Evolutionary conservation across 2,113 vertebrate genomes (phyloP).

Genomic region (Calonectris borealis): DNA sequence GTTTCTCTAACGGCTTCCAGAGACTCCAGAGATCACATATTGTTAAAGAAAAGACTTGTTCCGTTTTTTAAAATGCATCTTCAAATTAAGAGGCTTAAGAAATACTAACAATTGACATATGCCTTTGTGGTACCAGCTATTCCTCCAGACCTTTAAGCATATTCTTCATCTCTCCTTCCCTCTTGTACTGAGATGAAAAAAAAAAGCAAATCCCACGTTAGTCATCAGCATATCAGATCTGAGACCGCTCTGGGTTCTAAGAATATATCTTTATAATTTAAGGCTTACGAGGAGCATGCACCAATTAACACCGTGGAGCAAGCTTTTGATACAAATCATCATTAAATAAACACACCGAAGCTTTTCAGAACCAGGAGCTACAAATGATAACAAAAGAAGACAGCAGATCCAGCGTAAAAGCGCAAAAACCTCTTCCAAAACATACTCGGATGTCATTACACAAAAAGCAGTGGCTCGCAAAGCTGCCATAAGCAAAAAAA

Average conservation of each 20-base stretch:
- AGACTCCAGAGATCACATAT: conserved; percentile 8
- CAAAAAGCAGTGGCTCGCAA: conserved; percentile 22
- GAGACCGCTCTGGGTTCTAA: not conserved
- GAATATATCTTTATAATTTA: conserved; percentile 57
- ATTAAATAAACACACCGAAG: conserved; percentile 61
- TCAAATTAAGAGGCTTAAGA: conserved; percentile 49
- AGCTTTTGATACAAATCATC: conserved; percentile 61
- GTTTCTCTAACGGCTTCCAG: conserved; percentile 32
- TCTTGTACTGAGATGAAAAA: not conserved
- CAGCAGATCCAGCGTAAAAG: not conserved
- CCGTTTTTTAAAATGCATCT: not conserved
- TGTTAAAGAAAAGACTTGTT: not conserved
- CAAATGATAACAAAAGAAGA: conserved; percentile 54
- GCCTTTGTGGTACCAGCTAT: conserved; percentile 8
- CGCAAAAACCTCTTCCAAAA: conserved; percentile 34
- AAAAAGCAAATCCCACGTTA: not conserved
- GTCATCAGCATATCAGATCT: not conserved
- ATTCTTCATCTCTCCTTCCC: not conserved
- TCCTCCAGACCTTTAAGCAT: conserved; percentile 23
- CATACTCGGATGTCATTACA: conserved; percentile 17
- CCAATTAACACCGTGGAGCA: conserved; percentile 53
- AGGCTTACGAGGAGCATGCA: conserved; percentile 20
- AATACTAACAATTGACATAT: conserved; percentile 6
- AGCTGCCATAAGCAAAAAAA: conserved; percentile 18
- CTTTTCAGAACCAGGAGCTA: conserved; percentile 60